Evolutionary conservation across 1,140 invertebrate genomes (phyloP).

Genomic region (Penaeus indicus): DNA sequence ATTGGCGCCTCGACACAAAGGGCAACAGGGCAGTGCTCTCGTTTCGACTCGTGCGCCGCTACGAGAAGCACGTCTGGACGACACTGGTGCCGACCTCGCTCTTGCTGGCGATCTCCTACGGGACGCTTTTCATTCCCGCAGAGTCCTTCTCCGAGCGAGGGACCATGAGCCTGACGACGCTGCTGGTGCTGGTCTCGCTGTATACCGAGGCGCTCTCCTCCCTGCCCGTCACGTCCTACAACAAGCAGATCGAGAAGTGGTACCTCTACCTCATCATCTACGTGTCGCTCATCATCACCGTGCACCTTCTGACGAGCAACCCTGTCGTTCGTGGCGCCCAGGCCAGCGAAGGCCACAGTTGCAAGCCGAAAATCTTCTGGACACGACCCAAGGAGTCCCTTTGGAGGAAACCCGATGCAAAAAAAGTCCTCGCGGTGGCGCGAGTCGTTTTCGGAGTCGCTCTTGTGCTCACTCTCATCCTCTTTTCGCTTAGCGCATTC

Average conservation of each 20-base stretch:
- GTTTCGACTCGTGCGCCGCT: too few relatives aligned
- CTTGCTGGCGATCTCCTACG: slow-evolving; percentile 43
- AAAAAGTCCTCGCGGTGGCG: too few relatives aligned
- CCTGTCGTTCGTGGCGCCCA: neutral
- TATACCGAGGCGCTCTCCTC: slow-evolving; percentile 41
- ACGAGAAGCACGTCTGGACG: too few relatives aligned
- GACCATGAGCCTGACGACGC: slow-evolving; percentile 55
- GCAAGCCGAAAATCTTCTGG: too few relatives aligned
- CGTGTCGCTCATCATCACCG: slow-evolving; percentile 47
- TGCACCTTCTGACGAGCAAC: slow-evolving; percentile 45
- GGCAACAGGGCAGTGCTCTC: too few relatives aligned
- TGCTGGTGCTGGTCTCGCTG: slow-evolving; percentile 53
- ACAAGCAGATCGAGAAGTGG: slow-evolving; percentile 54
- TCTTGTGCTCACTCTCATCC: too few relatives aligned
- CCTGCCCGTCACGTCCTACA: slow-evolving; percentile 46
- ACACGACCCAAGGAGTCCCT: too few relatives aligned
- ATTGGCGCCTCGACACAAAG: too few relatives aligned
- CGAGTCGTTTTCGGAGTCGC: too few relatives aligned
- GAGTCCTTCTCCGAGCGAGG: slow-evolving; percentile 49
- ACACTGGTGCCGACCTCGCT: neutral
- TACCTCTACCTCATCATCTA: slow-evolving; percentile 56
- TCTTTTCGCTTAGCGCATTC: too few relatives aligned
- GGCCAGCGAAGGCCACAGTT: neutral
- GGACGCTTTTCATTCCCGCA: slow-evolving; percentile 36
- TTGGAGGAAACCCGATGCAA: too few relatives aligned